Percentiles rank a stretch among this genome's conserved stretches.
Conservation (phyloP, 2,888 invertebrate species). For the Serrognathus titanus region DNA sequence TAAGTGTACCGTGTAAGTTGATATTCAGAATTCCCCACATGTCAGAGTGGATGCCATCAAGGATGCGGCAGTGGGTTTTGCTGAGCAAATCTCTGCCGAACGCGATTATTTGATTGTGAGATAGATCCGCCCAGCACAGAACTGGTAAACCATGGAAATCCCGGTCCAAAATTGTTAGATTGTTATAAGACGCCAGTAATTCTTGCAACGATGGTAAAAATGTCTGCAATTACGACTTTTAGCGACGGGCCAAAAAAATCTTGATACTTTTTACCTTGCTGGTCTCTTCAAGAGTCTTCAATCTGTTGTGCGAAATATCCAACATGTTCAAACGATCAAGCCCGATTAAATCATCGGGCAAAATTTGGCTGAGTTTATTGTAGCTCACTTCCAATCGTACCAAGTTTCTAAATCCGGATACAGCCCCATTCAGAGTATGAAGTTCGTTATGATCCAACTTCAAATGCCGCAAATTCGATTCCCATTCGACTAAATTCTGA, state of each 20-base stretch:
- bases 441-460: slow-evolving; percentile 73
- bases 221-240: slow-evolving; percentile 57
- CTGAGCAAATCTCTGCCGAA: slow-evolving; percentile 73
- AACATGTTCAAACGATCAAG: slow-evolving; percentile 69
- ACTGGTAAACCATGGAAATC: slow-evolving; percentile 82
- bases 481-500: slow-evolving; percentile 74
- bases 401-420: slow-evolving; percentile 72
- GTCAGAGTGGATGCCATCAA: slow-evolving; percentile 68
- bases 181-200: slow-evolving; percentile 73
- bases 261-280: slow-evolving; percentile 63
- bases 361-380: slow-evolving; percentile 69
- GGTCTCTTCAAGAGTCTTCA: slow-evolving; percentile 75
- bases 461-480: slow-evolving; percentile 68
- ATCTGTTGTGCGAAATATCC: slow-evolving; percentile 74
- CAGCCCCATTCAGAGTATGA: slow-evolving; percentile 66
- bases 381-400: slow-evolving; percentile 70
- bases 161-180: slow-evolving; percentile 68
- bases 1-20: slow-evolving; percentile 70
- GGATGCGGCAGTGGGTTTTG: slow-evolving; percentile 75
- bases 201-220: slow-evolving; percentile 74
- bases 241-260: not conserved
- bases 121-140: slow-evolving; percentile 76
- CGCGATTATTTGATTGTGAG: slow-evolving; percentile 70
- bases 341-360: slow-evolving; percentile 75
- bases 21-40: slow-evolving; percentile 66